These are phyloP conservation scores for Malachius bipustulatus DNA, from an alignment of 2,888 invertebrate species.

Conservation along the genomic window DNA sequence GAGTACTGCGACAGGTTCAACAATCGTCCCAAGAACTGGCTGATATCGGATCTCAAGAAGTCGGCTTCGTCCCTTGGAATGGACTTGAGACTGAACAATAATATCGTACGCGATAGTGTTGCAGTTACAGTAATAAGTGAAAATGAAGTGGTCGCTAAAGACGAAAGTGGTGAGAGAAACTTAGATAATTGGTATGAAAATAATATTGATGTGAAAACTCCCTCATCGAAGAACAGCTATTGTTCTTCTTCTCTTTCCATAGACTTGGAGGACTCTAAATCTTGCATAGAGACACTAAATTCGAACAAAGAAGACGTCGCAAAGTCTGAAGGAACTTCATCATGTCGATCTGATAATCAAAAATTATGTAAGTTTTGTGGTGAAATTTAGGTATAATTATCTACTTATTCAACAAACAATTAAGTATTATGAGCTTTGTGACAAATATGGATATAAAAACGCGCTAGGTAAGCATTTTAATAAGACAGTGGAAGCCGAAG, in stretches of 20 bases:
- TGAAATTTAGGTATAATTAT: no score
- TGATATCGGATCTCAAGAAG: conserved; percentile 21
- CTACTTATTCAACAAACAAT: neutral
- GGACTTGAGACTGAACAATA: conserved; percentile 21
- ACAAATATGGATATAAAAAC: neutral
- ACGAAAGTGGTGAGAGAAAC: conserved; percentile 10
- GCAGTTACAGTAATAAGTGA: no score
- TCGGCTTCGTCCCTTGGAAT: conserved; percentile 16
- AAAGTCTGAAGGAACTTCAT: conserved; percentile 11
- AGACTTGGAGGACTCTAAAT: conserved; percentile 30
- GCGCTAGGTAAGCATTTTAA: no score
- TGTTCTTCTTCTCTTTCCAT: conserved; percentile 26
- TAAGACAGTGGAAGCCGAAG: no score
- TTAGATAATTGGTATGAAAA: conserved; percentile 19
- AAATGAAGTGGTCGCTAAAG: conserved; percentile 9
- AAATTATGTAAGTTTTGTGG: conserved; percentile 20
- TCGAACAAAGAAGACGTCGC: conserved; percentile 13
- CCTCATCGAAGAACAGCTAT: conserved; percentile 19
- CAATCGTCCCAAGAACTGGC: conserved; percentile 25
- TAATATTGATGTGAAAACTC: conserved; percentile 15
- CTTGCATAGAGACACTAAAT: conserved; percentile 20
- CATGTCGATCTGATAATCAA: conserved; percentile 14
- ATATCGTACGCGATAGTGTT: conserved; percentile 8
- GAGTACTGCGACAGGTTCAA: conserved; percentile 6
- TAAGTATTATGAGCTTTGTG: neutral